phyloP scores from a whole-genome alignment of 2,888 invertebrate species.

The Automeris io region DNA sequence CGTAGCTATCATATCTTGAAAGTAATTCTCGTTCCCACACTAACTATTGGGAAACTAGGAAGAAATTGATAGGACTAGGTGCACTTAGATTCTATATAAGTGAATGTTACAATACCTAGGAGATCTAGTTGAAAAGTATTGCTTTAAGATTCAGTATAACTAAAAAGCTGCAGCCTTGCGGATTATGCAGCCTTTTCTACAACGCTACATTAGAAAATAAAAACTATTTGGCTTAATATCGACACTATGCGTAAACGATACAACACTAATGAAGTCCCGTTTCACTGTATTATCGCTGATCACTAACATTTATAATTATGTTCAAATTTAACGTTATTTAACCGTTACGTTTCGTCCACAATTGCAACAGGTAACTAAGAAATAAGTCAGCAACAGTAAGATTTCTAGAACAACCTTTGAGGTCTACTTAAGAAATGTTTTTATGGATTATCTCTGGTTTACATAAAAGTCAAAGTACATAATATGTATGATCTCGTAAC shows the following conservation, averaged over 20 bases:
- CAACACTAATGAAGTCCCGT: constrained; percentile 26
- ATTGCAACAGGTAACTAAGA: too few species aligned
- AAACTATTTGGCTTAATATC: constrained; percentile 51
- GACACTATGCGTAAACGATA: constrained; percentile 44
- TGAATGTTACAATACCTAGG: constrained; percentile 38
- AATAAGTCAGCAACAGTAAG: too few species aligned
- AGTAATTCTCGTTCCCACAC: constrained; percentile 28
- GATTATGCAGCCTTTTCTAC: constrained; percentile 38
- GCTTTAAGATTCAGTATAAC: constrained; percentile 34
- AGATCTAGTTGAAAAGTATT: constrained; percentile 36
- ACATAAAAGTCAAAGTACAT: too few species aligned
- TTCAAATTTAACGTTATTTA: too few species aligned
- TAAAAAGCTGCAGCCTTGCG: constrained; percentile 65
- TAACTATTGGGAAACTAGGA: constrained; percentile 41
- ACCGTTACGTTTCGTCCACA: too few species aligned
- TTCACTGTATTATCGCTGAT: constrained; percentile 13
- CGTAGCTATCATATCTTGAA: constrained; percentile 29
- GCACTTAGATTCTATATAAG: constrained; percentile 9
- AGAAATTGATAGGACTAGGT: constrained; percentile 19
- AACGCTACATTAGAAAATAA: constrained; percentile 45
- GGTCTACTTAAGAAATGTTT: too few species aligned
- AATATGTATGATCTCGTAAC: too few species aligned
- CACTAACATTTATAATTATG: constrained; percentile 5
- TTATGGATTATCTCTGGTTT: too few species aligned
- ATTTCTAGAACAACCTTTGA: too few species aligned